phyloP scores from a whole-genome alignment of 2,888 invertebrate genomes.

The Bugula neritina region DNA sequence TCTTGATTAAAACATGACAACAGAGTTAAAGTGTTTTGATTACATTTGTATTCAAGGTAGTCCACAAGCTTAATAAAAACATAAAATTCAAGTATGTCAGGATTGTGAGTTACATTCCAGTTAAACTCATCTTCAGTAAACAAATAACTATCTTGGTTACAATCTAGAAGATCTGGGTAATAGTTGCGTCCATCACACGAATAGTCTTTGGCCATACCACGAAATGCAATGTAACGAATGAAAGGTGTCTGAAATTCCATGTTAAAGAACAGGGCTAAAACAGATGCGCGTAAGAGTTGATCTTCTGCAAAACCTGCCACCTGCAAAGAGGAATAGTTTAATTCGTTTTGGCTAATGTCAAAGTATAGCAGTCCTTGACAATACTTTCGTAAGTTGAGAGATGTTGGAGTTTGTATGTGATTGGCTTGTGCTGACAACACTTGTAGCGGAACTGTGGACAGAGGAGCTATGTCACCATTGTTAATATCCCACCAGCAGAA shows the following conservation, averaged over 20 bases:
- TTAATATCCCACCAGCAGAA: not conserved
- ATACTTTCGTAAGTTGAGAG: not conserved
- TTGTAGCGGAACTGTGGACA: not conserved
- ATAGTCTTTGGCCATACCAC: not conserved
- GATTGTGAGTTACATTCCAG: not conserved
- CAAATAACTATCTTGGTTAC: not conserved
- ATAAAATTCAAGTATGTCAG: too few species aligned
- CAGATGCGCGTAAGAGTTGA: not conserved
- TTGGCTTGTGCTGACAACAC: not conserved
- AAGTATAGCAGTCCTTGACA: not conserved
- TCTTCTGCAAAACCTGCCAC: too few species aligned
- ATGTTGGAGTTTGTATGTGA: not conserved
- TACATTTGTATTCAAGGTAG: too few species aligned
- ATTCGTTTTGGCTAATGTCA: not conserved
- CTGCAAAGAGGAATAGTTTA: not conserved
- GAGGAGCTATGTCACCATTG: not conserved
- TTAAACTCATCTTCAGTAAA: not conserved
- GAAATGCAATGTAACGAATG: not conserved
- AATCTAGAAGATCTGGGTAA: not conserved
- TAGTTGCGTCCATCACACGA: not conserved
- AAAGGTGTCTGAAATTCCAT: not conserved
- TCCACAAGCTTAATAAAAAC: too few species aligned
- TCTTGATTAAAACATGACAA: too few species aligned
- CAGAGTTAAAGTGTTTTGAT: too few species aligned
- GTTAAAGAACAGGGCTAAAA: not conserved